phyloP scores from a whole-genome alignment of 2,797 vertebrate genomes.

The Sternotherus odoratus region DNA sequence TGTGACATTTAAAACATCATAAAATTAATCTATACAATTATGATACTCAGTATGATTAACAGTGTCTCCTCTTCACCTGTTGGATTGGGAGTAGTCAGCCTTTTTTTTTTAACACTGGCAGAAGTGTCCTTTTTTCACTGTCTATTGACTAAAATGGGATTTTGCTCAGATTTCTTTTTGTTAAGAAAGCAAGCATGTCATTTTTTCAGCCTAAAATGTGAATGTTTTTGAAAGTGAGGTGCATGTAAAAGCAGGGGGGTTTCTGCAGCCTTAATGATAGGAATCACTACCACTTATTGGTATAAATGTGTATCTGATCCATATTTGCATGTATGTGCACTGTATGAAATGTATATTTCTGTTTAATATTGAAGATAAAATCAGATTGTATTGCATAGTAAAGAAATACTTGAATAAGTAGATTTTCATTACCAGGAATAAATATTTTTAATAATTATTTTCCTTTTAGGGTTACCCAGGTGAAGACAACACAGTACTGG shows the following conservation, averaged over 20 bases:
- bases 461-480: constrained; percentile 92
- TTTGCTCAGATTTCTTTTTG: background rate
- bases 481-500: constrained; percentile 89
- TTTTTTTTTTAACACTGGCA: background rate
- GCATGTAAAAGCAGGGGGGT: background rate
- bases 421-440: background rate
- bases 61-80: background rate
- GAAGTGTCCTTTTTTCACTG: background rate
- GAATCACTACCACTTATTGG: background rate
- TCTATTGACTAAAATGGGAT: background rate
- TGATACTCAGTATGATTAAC: background rate
- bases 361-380: background rate
- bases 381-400: background rate
- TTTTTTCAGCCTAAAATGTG: background rate
- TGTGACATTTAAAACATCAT: constrained; percentile 12
- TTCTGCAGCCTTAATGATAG: background rate
- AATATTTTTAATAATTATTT: constrained; percentile 19
- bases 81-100: background rate
- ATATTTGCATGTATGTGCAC: background rate
- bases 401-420: background rate
- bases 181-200: background rate
- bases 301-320: background rate
- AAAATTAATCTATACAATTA: background rate
- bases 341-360: background rate
- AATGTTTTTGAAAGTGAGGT: background rate